phyloP scores from a whole-genome alignment of 2,113 vertebrate species.

The Pongo abelii region DNA sequence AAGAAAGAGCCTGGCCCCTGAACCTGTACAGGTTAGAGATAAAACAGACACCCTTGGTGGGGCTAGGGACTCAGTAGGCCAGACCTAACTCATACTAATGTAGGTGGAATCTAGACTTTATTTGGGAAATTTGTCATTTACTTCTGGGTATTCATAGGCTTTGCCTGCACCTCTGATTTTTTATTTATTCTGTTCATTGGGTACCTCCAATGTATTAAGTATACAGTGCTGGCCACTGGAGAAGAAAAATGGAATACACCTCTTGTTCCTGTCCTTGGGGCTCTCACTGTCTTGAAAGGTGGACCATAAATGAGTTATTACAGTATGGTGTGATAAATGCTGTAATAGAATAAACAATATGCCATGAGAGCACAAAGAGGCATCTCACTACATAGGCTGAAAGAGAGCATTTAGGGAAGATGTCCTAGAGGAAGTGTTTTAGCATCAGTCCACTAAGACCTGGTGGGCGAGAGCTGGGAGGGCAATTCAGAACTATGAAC shows the following conservation, averaged over 20 bases:
- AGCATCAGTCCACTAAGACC: not conserved
- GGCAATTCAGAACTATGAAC: not conserved
- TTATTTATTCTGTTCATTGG: not conserved
- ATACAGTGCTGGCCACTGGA: not conserved
- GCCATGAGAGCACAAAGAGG: not conserved
- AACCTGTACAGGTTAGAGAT: conserved; percentile 81
- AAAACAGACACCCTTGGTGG: not conserved
- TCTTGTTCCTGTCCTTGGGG: not conserved
- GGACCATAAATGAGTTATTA: not conserved
- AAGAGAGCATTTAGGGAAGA: not conserved
- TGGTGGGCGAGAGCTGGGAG: not conserved
- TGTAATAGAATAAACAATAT: not conserved
- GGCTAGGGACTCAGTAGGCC: not conserved
- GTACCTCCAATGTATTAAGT: not conserved
- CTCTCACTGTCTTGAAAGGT: not conserved
- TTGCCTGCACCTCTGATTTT: not conserved
- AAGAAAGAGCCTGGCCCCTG: conserved; percentile 90
- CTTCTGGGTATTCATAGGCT: not conserved
- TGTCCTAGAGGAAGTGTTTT: not conserved
- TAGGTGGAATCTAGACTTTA: not conserved
- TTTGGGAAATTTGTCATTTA: not conserved
- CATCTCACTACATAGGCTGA: not conserved
- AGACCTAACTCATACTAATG: not conserved
- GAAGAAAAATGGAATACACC: not conserved
- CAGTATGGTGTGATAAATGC: not conserved